A percentile compares a stretch with the other conserved stretches of the same genome.
Evolutionary conservation across 2,113 vertebrate species (phyloP).

Genomic region (Podarcis cretensis): DNA sequence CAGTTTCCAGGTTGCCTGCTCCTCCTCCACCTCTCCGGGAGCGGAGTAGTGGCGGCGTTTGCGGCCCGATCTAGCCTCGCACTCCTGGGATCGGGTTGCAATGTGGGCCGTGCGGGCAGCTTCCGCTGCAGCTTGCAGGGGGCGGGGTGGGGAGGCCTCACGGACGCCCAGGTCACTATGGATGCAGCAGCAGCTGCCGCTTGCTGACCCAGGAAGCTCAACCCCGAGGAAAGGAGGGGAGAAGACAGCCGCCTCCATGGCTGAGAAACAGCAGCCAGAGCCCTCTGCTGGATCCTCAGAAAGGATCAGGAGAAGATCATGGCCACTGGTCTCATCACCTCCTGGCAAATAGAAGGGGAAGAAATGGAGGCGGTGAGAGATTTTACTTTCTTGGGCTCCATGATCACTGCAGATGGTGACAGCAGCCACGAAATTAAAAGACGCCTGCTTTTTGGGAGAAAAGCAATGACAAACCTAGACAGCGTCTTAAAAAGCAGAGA

Average conservation of each 20-base stretch:
- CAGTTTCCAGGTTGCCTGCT: not conserved
- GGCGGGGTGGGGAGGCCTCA: not conserved
- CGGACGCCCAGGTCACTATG: not conserved
- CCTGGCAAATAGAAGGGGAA: too few relatives aligned
- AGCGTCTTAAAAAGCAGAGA: too few relatives aligned
- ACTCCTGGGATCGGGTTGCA: not conserved
- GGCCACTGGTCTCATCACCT: too few relatives aligned
- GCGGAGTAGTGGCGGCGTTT: not conserved
- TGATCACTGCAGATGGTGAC: too few relatives aligned
- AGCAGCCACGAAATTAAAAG: too few relatives aligned
- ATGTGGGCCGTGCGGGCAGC: not conserved
- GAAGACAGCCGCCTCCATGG: not conserved
- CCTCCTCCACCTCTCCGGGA: not conserved
- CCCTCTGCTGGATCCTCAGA: conserved; percentile 21
- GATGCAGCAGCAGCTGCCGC: not conserved
- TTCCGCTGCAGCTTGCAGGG: not conserved
- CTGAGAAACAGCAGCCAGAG: not conserved
- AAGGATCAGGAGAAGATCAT: not conserved
- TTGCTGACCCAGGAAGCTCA: conserved; percentile 36
- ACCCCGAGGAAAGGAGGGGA: conserved; percentile 6
- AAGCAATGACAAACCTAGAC: too few relatives aligned
- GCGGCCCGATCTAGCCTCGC: not conserved
- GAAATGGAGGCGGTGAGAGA: too few relatives aligned
- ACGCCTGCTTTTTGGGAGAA: too few relatives aligned
- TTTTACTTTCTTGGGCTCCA: too few relatives aligned